Evolutionary conservation across 2,797 vertebrate species (phyloP).

Genomic region (Poecilia wingei): DNA sequence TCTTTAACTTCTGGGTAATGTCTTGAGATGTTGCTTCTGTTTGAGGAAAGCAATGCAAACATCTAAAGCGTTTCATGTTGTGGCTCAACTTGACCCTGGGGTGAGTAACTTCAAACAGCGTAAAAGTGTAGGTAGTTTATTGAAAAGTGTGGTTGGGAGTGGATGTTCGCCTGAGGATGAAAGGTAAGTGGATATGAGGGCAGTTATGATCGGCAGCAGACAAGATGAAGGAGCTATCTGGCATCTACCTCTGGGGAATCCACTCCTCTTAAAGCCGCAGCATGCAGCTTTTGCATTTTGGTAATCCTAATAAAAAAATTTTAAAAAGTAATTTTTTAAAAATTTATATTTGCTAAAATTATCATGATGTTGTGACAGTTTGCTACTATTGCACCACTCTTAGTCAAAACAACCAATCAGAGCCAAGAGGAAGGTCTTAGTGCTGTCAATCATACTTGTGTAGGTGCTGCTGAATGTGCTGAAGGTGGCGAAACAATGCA

Average conservation of each 20-base stretch:
- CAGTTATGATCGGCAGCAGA: neutral
- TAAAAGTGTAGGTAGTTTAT: neutral
- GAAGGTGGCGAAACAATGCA: too few species aligned
- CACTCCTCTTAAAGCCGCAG: neutral
- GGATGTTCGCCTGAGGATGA: neutral
- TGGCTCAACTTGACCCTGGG: neutral
- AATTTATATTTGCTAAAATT: too few species aligned
- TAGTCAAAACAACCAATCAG: too few species aligned
- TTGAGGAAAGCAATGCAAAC: neutral
- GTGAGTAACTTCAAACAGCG: neutral
- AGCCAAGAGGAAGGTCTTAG: too few species aligned
- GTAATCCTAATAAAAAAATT: too few species aligned
- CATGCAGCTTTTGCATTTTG: too few species aligned
- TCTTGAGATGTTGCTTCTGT: neutral
- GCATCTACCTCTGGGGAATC: neutral
- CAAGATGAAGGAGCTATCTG: neutral
- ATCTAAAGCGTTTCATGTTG: neutral
- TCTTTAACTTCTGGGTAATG: neutral
- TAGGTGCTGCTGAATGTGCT: too few species aligned
- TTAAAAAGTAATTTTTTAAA: too few species aligned
- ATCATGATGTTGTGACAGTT: too few species aligned
- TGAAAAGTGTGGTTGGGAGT: neutral
- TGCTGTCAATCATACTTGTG: too few species aligned
- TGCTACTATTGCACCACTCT: too few species aligned
- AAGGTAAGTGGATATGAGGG: neutral